phyloP scores from a whole-genome alignment of 2,888 invertebrate genomes.

The Rugalucina vietnamica region DNA sequence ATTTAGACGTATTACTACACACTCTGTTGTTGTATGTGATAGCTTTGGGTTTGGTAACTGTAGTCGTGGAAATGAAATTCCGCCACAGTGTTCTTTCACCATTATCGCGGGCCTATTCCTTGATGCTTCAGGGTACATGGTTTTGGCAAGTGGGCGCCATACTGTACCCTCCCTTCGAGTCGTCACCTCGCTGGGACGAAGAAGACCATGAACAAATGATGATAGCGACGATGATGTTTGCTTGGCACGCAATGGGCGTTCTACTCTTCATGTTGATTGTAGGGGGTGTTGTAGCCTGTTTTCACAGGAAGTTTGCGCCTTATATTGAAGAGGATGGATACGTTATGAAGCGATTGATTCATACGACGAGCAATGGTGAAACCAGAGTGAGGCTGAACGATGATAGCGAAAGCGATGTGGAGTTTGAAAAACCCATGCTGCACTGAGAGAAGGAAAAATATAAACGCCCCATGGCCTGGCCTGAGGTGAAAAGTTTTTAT shows the following conservation, averaged over 20 bases:
- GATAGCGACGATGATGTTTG: constrained; percentile 84
- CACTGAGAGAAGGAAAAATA: neutral
- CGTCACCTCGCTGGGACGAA: constrained; percentile 80
- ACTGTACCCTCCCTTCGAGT: constrained; percentile 84
- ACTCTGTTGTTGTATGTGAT: constrained; percentile 84
- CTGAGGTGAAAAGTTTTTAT: too few relatives aligned
- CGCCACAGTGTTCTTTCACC: constrained; percentile 81
- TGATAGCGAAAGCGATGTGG: constrained; percentile 75
- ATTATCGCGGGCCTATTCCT: constrained; percentile 83
- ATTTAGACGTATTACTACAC: constrained; percentile 83
- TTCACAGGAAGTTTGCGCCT: constrained; percentile 59
- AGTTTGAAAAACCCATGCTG: constrained; percentile 68
- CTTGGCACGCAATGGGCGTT: constrained; percentile 79
- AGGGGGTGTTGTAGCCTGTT: constrained; percentile 72
- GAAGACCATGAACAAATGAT: constrained; percentile 84
- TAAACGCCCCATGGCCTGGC: too few relatives aligned
- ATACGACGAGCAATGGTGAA: constrained; percentile 73
- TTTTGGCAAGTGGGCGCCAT: constrained; percentile 85
- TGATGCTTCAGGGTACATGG: constrained; percentile 86
- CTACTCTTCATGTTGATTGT: constrained; percentile 75
- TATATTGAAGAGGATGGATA: constrained; percentile 61
- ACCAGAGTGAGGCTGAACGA: constrained; percentile 71
- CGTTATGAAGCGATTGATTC: constrained; percentile 73
- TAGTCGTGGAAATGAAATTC: constrained; percentile 82
- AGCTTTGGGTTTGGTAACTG: constrained; percentile 77